Evolutionary conservation across 2,888 invertebrate species (phyloP).

Genomic region (Trachelus troglodyta): DNA sequence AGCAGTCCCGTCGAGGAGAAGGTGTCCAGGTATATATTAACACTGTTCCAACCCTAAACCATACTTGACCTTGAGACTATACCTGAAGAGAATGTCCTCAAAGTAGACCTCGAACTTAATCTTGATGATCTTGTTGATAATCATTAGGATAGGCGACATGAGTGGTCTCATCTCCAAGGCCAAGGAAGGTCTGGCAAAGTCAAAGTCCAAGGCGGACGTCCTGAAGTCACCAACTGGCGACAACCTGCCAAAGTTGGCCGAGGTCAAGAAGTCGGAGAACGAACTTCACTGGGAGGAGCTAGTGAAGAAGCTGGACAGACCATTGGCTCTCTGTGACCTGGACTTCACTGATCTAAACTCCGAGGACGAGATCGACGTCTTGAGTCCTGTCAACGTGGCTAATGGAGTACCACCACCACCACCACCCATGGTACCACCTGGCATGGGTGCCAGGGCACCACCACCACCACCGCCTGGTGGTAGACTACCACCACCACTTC

Average conservation of each 20-base stretch:
- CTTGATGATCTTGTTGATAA: background rate
- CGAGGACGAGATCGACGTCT: slow-evolving; percentile 87
- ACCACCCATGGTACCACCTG: slow-evolving; percentile 78
- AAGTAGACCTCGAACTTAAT: background rate
- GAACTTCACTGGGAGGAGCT: slow-evolving; percentile 97
- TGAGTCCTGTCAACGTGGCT: slow-evolving; percentile 75
- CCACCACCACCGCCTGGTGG: slow-evolving; percentile 66
- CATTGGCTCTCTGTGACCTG: slow-evolving; percentile 89
- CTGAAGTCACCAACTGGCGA: slow-evolving; percentile 79
- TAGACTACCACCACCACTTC: slow-evolving; percentile 59
- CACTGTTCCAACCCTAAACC: background rate
- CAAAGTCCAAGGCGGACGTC: slow-evolving; percentile 84
- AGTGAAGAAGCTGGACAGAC: slow-evolving; percentile 78
- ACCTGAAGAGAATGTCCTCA: background rate
- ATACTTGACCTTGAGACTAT: background rate
- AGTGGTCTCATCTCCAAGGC: slow-evolving; percentile 92
- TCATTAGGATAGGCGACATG: slow-evolving; percentile 80
- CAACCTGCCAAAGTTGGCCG: slow-evolving; percentile 73
- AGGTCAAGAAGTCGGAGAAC: slow-evolving; percentile 89
- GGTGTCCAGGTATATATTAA: slow-evolving; percentile 57
- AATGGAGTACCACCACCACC: slow-evolving; percentile 83
- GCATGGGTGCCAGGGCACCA: slow-evolving; percentile 65
- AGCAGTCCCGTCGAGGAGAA: slow-evolving; percentile 68
- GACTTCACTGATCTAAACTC: slow-evolving; percentile 94
- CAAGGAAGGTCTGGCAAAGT: slow-evolving; percentile 90